A percentile compares a stretch with the other conserved stretches of the same genome.
These are phyloP conservation scores for Diabrotica virgifera DNA, from an alignment of 1,140 invertebrate species.

Conservation along the genomic window DNA sequence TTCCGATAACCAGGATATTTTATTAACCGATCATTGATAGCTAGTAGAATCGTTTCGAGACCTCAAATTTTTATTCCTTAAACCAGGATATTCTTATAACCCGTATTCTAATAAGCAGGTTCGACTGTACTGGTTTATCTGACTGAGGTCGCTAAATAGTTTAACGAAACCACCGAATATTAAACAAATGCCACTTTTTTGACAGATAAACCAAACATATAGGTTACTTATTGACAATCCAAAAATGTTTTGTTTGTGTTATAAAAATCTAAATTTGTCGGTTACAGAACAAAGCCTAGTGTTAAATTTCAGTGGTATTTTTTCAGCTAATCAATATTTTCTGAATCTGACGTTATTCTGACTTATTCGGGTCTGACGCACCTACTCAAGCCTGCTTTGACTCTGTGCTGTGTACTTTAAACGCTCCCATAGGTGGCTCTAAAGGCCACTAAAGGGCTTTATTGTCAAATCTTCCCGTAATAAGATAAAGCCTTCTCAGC, in stretches of 20 bases:
- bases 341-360: conserved; percentile 20
- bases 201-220: background rate
- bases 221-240: background rate
- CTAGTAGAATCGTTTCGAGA: too few relatives aligned
- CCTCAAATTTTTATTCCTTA: too few relatives aligned
- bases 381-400: conserved; percentile 12
- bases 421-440: conserved; percentile 7
- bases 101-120: too few relatives aligned
- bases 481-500: too few relatives aligned
- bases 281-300: background rate
- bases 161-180: too few relatives aligned
- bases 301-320: conserved; percentile 15
- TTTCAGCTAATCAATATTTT: conserved; percentile 21
- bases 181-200: too few relatives aligned
- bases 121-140: background rate
- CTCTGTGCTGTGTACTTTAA: conserved; percentile 14
- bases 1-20: too few relatives aligned
- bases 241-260: background rate
- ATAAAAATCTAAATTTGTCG: background rate
- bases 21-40: too few relatives aligned
- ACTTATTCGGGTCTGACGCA: conserved; percentile 21
- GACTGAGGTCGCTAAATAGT: too few relatives aligned
- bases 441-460: background rate
- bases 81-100: too few relatives aligned
- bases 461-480: too few relatives aligned